These are phyloP conservation scores for Craseonycteris thonglongyai DNA, from an alignment of 2,113 vertebrate genomes.

Conservation along the genomic window DNA sequence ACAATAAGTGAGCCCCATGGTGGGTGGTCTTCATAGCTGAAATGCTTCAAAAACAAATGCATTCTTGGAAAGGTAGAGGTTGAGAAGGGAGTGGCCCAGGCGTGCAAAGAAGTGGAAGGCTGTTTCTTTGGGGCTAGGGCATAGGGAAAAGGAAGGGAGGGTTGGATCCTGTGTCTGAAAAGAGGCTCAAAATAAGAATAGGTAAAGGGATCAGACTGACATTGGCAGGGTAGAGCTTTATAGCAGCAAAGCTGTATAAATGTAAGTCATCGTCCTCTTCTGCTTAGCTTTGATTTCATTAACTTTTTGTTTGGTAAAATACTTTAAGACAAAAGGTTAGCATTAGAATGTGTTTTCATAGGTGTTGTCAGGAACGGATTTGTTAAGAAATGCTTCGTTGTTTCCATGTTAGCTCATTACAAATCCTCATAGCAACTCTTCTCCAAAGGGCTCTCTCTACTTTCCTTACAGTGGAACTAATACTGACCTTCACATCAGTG, in stretches of 20 bases:
- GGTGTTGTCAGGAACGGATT: conserved; percentile 14
- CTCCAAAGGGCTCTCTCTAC: background rate
- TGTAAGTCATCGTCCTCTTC: conserved; percentile 1
- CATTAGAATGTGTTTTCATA: conserved; percentile 16
- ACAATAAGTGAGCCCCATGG: conserved; percentile 50
- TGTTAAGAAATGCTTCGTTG: conserved; percentile 41
- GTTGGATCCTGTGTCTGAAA: conserved; percentile 29
- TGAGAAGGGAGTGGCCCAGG: conserved; percentile 34
- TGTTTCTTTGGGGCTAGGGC: background rate
- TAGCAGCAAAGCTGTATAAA: background rate
- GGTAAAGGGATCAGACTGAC: conserved; percentile 37
- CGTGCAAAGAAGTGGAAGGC: conserved; percentile 16
- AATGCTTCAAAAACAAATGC: conserved; percentile 57
- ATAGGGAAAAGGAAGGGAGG: background rate
- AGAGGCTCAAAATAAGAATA: conserved; percentile 24
- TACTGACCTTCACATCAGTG: background rate
- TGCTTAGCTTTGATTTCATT: conserved; percentile 33
- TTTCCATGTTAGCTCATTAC: conserved; percentile 30
- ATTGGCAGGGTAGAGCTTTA: conserved; percentile 23
- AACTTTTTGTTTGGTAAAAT: conserved; percentile 10
- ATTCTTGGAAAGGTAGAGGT: conserved; percentile 30
- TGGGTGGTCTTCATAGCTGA: conserved; percentile 66
- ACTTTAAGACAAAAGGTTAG: conserved; percentile 45
- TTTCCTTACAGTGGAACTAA: conserved; percentile 28
- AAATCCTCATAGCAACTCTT: background rate